These are phyloP conservation scores for Neoscelio sp. DNA, from an alignment of 2,888 invertebrate species.

Conservation along the genomic window DNA sequence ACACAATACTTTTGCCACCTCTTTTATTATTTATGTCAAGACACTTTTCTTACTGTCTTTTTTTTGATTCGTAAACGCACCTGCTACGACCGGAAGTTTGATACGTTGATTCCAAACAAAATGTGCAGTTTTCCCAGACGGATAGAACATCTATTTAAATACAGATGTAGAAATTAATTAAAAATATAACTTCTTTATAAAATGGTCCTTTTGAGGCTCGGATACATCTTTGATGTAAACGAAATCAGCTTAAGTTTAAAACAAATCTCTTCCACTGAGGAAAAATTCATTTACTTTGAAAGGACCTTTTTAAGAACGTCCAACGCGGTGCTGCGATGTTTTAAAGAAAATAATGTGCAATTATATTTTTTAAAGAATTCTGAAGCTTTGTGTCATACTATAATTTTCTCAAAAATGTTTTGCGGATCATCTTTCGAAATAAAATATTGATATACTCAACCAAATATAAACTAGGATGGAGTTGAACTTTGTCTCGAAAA, in stretches of 20 bases:
- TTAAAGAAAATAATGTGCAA: background rate
- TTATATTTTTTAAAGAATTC: background rate
- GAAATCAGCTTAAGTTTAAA: conserved; percentile 25
- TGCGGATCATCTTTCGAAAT: conserved; percentile 5
- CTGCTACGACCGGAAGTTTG: conserved; percentile 40
- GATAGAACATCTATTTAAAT: conserved; percentile 20
- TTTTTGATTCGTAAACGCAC: background rate
- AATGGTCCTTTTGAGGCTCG: background rate
- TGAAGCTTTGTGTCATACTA: no score
- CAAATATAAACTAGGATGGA: conserved; percentile 7
- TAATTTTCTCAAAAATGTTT: no score
- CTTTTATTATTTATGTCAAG: conserved; percentile 16
- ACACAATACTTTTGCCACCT: conserved; percentile 5
- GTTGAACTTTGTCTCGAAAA: conserved; percentile 36
- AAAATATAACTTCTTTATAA: conserved; percentile 35
- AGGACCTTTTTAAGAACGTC: background rate
- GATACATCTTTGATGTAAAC: conserved; percentile 2
- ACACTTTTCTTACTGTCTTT: conserved; percentile 34
- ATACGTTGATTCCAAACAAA: conserved; percentile 31
- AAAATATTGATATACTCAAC: conserved; percentile 15
- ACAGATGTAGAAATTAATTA: conserved; percentile 49
- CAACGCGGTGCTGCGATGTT: background rate
- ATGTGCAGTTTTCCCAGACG: conserved; percentile 24
- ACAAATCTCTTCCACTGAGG: conserved; percentile 13
- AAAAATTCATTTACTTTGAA: conserved; percentile 13